phyloP scores from a whole-genome alignment of 2,113 vertebrate species.

The Ibidorhyncha struthersii region DNA sequence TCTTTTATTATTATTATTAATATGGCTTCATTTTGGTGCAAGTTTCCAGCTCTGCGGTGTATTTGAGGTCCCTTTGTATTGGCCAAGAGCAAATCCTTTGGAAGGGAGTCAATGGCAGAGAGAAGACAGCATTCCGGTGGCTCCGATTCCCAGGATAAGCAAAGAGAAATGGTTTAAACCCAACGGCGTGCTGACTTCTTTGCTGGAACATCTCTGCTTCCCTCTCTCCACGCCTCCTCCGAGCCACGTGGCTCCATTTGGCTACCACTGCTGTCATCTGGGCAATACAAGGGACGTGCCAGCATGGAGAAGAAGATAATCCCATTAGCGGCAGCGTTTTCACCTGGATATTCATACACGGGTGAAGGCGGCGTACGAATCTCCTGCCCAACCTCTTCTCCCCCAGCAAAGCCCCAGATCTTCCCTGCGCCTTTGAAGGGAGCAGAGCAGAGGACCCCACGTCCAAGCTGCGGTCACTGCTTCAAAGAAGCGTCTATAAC shows the following conservation, averaged over 20 bases:
- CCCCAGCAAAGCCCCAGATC: neutral
- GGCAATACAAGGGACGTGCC: neutral
- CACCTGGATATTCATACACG: neutral
- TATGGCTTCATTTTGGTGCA: neutral
- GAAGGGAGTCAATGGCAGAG: neutral
- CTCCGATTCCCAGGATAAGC: neutral
- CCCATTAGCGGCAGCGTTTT: neutral
- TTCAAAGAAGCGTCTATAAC: slow-evolving; percentile 21
- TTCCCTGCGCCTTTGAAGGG: neutral
- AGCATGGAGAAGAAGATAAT: neutral
- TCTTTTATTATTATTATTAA: neutral
- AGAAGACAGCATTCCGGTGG: neutral
- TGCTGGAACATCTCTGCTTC: neutral
- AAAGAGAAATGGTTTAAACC: neutral
- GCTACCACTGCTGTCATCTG: neutral
- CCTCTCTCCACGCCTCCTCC: neutral
- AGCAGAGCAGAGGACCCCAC: neutral
- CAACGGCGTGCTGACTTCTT: rapidly evolving
- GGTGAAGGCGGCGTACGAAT: neutral
- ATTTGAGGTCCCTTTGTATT: neutral
- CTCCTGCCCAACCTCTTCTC: neutral
- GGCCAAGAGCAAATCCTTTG: neutral
- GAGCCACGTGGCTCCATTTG: rapidly evolving
- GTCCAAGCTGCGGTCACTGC: neutral
- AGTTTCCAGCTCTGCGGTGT: neutral